phyloP scores from a whole-genome alignment of 2,888 invertebrate genomes.

The Eristalis intricaria region DNA sequence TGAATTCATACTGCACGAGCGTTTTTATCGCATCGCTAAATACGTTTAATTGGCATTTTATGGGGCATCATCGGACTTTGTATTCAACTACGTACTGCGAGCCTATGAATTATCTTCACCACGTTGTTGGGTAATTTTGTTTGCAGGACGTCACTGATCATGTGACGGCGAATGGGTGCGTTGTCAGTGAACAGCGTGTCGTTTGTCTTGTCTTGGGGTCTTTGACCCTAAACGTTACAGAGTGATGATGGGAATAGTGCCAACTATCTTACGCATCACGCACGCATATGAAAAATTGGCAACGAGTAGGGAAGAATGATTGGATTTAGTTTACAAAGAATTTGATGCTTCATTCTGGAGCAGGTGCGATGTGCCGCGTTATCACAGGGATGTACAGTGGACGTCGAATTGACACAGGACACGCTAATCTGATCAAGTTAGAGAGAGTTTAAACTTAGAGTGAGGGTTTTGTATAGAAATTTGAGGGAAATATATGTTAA shows the following conservation, averaged over 20 bases:
- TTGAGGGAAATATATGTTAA: too few species aligned
- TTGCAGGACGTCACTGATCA: background rate
- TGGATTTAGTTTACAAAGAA: background rate
- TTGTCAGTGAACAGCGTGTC: background rate
- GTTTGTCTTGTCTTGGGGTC: background rate
- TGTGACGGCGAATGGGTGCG: background rate
- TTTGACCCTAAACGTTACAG: background rate
- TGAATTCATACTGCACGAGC: background rate
- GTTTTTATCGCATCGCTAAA: background rate
- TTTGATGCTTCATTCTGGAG: too few species aligned
- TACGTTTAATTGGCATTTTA: background rate
- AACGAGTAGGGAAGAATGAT: background rate
- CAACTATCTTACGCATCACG: background rate
- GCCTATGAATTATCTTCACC: background rate
- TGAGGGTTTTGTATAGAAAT: too few species aligned
- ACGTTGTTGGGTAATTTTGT: background rate
- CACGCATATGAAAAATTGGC: background rate
- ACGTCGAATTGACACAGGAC: too few species aligned
- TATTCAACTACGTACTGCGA: background rate
- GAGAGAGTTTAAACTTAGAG: too few species aligned
- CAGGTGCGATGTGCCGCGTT: too few species aligned
- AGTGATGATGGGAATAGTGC: background rate
- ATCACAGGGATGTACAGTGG: too few species aligned
- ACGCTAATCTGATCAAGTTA: too few species aligned
- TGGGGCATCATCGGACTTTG: background rate